phyloP scores from a whole-genome alignment of 2,113 vertebrate species.

The Baryphthengus martii region DNA sequence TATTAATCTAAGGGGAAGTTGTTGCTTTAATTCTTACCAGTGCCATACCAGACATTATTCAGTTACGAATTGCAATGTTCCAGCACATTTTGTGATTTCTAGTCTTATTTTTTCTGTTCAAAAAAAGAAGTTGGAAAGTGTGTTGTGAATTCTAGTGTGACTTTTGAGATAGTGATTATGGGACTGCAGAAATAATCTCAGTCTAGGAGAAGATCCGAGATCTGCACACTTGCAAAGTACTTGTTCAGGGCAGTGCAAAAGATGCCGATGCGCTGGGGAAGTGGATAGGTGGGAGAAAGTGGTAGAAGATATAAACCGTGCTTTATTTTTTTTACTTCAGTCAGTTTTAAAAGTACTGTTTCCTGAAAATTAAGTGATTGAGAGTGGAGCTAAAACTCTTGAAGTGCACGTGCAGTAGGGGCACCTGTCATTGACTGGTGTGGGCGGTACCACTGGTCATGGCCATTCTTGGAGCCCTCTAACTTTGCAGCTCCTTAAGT shows the following conservation, averaged over 20 bases:
- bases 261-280: not conserved
- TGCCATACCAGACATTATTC: not conserved
- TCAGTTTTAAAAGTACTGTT: not conserved
- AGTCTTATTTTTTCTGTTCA: not conserved
- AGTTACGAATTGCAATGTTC: not conserved
- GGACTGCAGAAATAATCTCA: not conserved
- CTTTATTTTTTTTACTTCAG: not conserved
- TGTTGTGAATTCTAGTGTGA: not conserved
- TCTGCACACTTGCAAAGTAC: not conserved
- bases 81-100: not conserved
- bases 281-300: not conserved
- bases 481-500: not conserved
- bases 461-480: not conserved
- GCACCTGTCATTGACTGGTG: not conserved
- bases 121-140: not conserved
- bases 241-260: not conserved
- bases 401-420: too few relatives aligned
- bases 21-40: not conserved
- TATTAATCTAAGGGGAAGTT: not conserved
- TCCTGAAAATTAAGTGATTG: not conserved
- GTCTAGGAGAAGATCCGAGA: not conserved
- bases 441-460: not conserved
- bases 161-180: not conserved
- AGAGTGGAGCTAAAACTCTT: not conserved
- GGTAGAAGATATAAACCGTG: not conserved